phyloP scores from a whole-genome alignment of 2,797 vertebrate genomes.

The Falco naumanni region DNA sequence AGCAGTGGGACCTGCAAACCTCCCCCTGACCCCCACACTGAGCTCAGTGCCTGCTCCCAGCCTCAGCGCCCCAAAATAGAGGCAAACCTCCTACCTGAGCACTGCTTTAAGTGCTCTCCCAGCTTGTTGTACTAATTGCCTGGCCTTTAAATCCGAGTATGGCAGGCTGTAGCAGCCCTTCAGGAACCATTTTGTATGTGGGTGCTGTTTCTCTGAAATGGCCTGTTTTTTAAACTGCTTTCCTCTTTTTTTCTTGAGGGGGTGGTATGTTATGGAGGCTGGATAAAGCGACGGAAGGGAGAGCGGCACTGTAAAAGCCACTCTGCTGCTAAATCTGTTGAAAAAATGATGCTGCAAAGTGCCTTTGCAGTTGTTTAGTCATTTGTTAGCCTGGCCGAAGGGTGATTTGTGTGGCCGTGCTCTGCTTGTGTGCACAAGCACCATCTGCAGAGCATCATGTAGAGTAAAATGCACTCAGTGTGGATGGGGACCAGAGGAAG shows the following conservation, averaged over 20 bases:
- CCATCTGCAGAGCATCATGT: not conserved
- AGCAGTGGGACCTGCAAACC: not conserved
- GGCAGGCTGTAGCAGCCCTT: not conserved
- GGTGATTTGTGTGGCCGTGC: not conserved
- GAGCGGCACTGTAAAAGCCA: constrained; percentile 1
- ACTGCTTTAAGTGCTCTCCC: not conserved
- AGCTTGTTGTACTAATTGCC: not conserved
- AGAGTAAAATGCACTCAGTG: not conserved
- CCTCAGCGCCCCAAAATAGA: not conserved
- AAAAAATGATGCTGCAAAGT: constrained; percentile 32
- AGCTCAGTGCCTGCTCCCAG: not conserved
- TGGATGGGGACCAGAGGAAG: not conserved
- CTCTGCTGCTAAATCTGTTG: constrained; percentile 41
- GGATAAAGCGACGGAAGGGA: constrained; percentile 21
- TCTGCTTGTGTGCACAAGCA: not conserved
- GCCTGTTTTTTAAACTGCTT: constrained; percentile 26
- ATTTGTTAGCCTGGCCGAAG: constrained; percentile 35
- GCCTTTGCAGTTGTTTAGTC: constrained; percentile 47
- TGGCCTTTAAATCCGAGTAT: constrained; percentile 3
- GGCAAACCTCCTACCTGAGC: not conserved
- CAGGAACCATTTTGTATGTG: constrained; percentile 17
- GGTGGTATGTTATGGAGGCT: constrained; percentile 1
- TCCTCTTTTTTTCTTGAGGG: constrained; percentile 11
- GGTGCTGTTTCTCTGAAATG: constrained; percentile 32
- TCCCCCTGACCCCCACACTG: not conserved